phyloP scores from a whole-genome alignment of 2,888 invertebrate genomes.

The Diploptera punctata region DNA sequence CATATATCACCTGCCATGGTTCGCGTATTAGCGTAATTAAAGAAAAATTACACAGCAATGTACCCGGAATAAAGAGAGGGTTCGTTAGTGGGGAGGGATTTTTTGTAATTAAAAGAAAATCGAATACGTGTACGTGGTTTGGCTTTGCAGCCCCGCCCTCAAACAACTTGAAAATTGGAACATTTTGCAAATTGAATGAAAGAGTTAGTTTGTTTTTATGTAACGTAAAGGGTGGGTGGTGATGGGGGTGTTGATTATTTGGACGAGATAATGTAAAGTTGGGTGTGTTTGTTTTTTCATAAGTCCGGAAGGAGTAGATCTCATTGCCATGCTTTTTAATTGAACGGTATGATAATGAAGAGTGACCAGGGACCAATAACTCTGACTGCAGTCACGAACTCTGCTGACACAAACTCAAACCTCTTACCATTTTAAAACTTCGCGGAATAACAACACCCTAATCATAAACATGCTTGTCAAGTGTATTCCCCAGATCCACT shows the following conservation, averaged over 20 bases:
- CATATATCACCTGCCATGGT: too few species aligned
- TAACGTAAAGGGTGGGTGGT: neutral
- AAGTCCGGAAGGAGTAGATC: neutral
- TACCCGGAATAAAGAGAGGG: slow-evolving; percentile 5
- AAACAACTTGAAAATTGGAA: slow-evolving; percentile 20
- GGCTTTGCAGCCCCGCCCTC: slow-evolving; percentile 18
- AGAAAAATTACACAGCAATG: slow-evolving; percentile 24
- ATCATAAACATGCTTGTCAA: too few species aligned
- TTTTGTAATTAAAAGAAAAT: slow-evolving; percentile 31
- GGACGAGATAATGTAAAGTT: neutral
- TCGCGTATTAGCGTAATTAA: slow-evolving; percentile 25
- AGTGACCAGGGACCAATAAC: slow-evolving; percentile 10
- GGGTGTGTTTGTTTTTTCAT: slow-evolving; percentile 17
- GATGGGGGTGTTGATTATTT: neutral
- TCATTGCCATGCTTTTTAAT: neutral
- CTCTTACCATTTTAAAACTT: too few species aligned
- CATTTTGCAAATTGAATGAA: slow-evolving; percentile 28
- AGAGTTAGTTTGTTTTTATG: slow-evolving; percentile 1
- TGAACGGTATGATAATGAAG: neutral
- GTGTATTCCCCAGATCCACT: too few species aligned
- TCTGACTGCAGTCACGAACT: neutral
- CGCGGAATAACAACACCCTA: too few species aligned
- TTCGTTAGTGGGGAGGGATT: neutral
- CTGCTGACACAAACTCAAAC: neutral
- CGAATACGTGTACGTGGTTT: slow-evolving; percentile 26